These are phyloP conservation scores for Nothobranchius furzeri DNA, from an alignment of 2,113 vertebrate genomes.

Conservation along the genomic window DNA sequence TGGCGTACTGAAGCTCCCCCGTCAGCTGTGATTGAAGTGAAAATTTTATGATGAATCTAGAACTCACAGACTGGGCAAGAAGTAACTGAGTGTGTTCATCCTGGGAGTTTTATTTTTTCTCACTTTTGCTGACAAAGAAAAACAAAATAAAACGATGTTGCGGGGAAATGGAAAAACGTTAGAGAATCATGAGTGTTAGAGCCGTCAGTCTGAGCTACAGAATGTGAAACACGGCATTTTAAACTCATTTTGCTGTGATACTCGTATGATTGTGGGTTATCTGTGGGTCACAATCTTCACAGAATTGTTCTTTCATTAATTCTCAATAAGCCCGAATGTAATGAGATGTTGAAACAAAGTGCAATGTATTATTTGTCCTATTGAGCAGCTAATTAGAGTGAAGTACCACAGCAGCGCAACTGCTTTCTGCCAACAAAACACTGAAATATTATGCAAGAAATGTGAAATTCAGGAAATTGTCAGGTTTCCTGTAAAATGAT, in stretches of 20 bases:
- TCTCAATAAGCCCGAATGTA: background rate
- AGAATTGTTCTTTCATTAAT: no score
- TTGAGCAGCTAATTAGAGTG: constrained; percentile 17
- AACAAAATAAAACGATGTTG: background rate
- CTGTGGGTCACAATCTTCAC: no score
- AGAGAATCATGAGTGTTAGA: no score
- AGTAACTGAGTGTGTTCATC: background rate
- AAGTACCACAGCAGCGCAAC: background rate
- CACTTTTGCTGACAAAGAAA: background rate
- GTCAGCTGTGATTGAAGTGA: constrained; percentile 12
- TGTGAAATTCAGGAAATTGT: constrained; percentile 14
- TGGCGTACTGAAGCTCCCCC: background rate
- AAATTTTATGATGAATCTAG: background rate
- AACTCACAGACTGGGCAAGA: no score
- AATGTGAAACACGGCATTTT: no score
- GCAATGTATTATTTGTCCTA: background rate
- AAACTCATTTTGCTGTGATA: no score
- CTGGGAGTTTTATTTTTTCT: background rate
- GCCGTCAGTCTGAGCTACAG: no score
- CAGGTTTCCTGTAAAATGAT: background rate
- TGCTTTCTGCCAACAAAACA: background rate
- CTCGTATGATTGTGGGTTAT: no score
- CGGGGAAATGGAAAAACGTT: background rate
- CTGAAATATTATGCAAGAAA: constrained; percentile 2
- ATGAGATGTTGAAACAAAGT: constrained; percentile 1